Conservation (phyloP, 2,797 vertebrate genomes). For the Pipistrellus nathusii region DNA sequence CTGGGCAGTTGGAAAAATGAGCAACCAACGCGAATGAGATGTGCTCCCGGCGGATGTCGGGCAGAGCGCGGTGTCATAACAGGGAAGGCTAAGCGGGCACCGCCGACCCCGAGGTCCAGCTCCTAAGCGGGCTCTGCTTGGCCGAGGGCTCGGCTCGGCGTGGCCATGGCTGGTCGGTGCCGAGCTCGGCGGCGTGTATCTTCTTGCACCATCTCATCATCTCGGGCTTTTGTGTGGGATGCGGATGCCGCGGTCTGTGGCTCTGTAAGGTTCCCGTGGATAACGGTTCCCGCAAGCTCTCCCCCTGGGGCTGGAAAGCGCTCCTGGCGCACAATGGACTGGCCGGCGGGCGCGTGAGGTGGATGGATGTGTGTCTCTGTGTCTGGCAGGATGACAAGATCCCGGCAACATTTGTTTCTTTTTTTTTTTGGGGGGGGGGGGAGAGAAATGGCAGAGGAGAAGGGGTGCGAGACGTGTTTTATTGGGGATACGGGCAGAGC, state of each 20-base stretch:
- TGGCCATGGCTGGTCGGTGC: conserved; percentile 72
- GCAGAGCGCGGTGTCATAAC: conserved; percentile 70
- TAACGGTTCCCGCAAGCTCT: conserved; percentile 74
- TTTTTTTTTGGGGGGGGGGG: neutral
- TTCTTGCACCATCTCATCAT: conserved; percentile 74
- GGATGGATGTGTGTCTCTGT: conserved; percentile 20
- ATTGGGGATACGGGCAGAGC: neutral
- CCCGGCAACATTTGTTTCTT: conserved; percentile 30
- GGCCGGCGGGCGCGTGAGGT: neutral
- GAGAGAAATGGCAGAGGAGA: conserved; percentile 8
- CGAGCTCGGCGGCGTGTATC: conserved; percentile 64
- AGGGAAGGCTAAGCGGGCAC: conserved; percentile 66
- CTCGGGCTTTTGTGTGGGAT: conserved; percentile 64
- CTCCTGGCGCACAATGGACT: conserved; percentile 29
- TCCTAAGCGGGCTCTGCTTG: conserved; percentile 67
- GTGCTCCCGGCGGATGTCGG: conserved; percentile 61
- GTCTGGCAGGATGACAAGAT: conserved; percentile 46
- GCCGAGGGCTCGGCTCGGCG: conserved; percentile 66
- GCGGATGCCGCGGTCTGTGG: conserved; percentile 47
- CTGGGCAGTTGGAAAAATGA: conserved; percentile 66
- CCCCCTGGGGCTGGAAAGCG: neutral
- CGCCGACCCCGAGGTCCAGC: conserved; percentile 73
- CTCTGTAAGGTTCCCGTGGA: conserved; percentile 44
- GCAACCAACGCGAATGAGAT: conserved; percentile 42
- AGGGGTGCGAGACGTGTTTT: conserved; percentile 33